Conservation (phyloP, 2,888 invertebrate genomes). For the Pristionchus exspectatus region DNA sequence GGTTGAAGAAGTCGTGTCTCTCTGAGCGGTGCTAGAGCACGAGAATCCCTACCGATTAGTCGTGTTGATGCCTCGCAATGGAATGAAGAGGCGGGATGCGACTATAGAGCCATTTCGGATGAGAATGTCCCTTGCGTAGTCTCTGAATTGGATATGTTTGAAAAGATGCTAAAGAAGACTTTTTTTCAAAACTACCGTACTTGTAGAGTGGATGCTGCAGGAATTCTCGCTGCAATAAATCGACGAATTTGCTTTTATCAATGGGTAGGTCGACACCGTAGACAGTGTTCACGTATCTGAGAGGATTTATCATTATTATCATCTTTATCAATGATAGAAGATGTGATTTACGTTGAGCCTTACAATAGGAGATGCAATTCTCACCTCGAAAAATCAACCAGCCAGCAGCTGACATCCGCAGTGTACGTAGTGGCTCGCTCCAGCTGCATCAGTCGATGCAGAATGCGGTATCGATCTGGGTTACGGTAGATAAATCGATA, state of each 20-base stretch:
- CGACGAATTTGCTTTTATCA: conserved; percentile 9
- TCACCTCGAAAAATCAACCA: conserved; percentile 29
- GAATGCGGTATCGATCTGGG: background rate
- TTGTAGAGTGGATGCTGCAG: conserved; percentile 50
- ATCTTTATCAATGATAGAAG: background rate
- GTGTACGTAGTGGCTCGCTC: background rate
- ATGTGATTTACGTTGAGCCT: too few species aligned
- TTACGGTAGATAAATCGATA: background rate
- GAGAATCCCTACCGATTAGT: background rate
- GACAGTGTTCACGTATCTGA: conserved; percentile 34
- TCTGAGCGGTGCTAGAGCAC: too few species aligned
- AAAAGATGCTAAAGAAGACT: background rate
- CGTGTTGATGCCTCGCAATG: conserved; percentile 36
- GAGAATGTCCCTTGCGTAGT: conserved; percentile 19
- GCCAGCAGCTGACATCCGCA: conserved; percentile 1
- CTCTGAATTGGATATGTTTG: background rate
- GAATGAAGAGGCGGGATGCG: conserved; percentile 2
- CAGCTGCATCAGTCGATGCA: background rate
- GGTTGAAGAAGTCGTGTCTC: too few species aligned
- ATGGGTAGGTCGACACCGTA: conserved; percentile 34
- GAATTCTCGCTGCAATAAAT: background rate
- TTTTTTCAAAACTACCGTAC: background rate
- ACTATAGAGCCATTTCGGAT: conserved; percentile 14
- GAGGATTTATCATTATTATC: too few species aligned
- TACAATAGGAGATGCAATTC: background rate